These are phyloP conservation scores for Enteromius radiatus DNA, from an alignment of 2,797 vertebrate genomes.

Conservation along the genomic window DNA sequence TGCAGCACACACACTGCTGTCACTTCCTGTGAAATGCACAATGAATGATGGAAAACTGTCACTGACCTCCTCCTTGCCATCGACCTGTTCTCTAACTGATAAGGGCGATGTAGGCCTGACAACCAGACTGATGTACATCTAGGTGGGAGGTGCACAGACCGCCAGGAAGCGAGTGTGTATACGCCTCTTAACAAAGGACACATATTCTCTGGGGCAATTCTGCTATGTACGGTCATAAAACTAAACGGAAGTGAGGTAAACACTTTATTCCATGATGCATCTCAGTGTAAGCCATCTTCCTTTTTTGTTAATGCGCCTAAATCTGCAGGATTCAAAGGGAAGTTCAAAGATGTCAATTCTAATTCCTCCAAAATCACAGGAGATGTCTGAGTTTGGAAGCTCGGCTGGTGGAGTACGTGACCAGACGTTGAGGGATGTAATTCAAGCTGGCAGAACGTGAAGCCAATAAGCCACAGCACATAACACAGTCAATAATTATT, in stretches of 20 bases:
- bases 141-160: conserved; percentile 7
- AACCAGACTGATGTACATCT: conserved; percentile 52
- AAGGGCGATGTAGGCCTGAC: conserved; percentile 37
- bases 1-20: not conserved
- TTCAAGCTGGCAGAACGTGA: conserved; percentile 57
- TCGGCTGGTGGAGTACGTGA: conserved; percentile 60
- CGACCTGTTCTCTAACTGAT: conserved; percentile 43
- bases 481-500: conserved; percentile 58
- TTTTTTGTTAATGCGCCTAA: conserved; percentile 52
- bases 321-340: conserved; percentile 61
- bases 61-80: conserved; percentile 43
- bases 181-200: conserved; percentile 35
- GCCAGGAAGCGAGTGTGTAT: not conserved
- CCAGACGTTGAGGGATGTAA: conserved; percentile 63
- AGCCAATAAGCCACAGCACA: conserved; percentile 64
- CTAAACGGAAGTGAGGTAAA: conserved; percentile 1
- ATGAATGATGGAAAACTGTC: conserved; percentile 45
- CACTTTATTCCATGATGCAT: conserved; percentile 50
- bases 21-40: conserved; percentile 36
- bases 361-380: conserved; percentile 62
- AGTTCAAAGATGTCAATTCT: conserved; percentile 62
- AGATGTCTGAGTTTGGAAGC: conserved; percentile 62
- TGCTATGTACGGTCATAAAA: not conserved
- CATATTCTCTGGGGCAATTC: conserved; percentile 17
- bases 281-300: conserved; percentile 23